Evolutionary conservation across 30 jellyfish, hydroid and myxozoan species (phyloP).

Genomic region (Hydractinia echinata): DNA sequence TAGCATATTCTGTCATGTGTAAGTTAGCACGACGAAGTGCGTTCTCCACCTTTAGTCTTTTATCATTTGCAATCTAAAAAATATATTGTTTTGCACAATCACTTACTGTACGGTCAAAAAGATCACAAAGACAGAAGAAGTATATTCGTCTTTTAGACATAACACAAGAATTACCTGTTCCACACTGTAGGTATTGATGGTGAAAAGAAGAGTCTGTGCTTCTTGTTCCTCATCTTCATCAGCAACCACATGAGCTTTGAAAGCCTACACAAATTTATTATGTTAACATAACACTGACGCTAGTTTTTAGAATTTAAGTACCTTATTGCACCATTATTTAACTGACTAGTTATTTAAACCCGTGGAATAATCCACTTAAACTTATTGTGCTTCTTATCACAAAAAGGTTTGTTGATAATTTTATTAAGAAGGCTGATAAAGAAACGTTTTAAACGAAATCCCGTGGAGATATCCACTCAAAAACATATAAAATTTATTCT

Average conservation of each 20-base stretch:
- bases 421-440: no score
- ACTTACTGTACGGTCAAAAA: neutral
- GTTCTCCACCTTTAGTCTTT: slow-evolving; percentile 55
- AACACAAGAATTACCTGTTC: slow-evolving; percentile 48
- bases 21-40: slow-evolving; percentile 78
- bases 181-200: slow-evolving; percentile 50
- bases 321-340: no score
- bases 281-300: no score
- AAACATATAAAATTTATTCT: no score
- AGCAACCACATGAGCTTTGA: slow-evolving; percentile 61
- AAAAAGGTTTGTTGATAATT: no score
- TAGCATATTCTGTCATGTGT: slow-evolving; percentile 65
- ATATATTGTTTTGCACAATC: neutral
- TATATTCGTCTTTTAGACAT: neutral
- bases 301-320: no score
- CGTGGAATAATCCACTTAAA: no score
- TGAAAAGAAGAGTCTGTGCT: slow-evolving; percentile 64
- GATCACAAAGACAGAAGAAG: neutral
- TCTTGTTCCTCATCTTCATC: slow-evolving; percentile 69
- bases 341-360: no score
- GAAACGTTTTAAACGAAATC: no score
- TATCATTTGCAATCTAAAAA: slow-evolving; percentile 46
- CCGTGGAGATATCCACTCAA: no score
- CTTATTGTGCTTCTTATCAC: no score
- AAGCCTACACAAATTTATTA: slow-evolving; percentile 43